These are phyloP conservation scores for Prionailurus viverrinus DNA, from an alignment of 2,113 vertebrate species.

Conservation along the genomic window DNA sequence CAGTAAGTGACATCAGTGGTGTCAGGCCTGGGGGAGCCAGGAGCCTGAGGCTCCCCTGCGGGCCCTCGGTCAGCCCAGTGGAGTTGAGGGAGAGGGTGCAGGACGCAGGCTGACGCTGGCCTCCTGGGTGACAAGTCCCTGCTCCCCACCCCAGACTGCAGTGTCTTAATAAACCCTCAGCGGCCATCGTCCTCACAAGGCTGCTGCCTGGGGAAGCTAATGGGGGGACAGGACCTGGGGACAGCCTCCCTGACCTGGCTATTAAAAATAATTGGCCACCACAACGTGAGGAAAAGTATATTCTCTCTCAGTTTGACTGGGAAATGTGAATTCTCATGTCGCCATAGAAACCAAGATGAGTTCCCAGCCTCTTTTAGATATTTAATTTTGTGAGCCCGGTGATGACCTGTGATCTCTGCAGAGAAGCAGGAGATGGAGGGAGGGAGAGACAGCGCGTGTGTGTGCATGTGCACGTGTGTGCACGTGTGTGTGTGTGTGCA, in stretches of 20 bases:
- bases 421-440: not conserved
- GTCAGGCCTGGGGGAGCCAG: not conserved
- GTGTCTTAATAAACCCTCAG: not conserved
- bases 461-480: rapidly evolving
- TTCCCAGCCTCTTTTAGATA: slow-evolving; percentile 53
- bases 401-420: not conserved
- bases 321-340: slow-evolving; percentile 72
- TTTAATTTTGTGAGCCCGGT: slow-evolving; percentile 46
- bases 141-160: not conserved
- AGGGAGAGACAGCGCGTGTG: not conserved
- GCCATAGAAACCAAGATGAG: slow-evolving; percentile 72
- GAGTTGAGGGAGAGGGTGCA: too few species aligned
- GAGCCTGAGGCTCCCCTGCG: not conserved
- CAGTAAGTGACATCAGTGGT: rapidly evolving
- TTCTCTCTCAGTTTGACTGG: slow-evolving; percentile 53
- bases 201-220: not conserved
- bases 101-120: not conserved
- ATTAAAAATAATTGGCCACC: slow-evolving; percentile 87
- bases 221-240: slow-evolving; percentile 69
- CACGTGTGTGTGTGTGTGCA: not conserved
- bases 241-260: slow-evolving; percentile 77
- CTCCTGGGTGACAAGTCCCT: not conserved
- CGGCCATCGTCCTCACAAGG: not conserved
- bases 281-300: slow-evolving; percentile 71
- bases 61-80: not conserved